Base-by-base conservation (phyloP, 2,113 vertebrate species). In the Pipra filicauda region DNA sequence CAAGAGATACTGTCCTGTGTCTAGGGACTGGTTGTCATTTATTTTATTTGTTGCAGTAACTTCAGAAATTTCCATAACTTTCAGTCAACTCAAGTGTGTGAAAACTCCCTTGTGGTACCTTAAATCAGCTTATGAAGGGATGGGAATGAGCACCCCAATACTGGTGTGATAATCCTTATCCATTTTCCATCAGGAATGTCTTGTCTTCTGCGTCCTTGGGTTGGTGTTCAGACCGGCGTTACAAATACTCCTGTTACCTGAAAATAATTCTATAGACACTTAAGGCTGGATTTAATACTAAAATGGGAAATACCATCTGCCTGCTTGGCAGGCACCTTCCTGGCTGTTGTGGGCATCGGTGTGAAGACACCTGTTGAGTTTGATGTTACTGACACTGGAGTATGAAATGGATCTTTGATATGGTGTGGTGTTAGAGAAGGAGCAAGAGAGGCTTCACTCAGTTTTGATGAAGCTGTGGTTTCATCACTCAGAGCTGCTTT, bases 101-200 rank as follows among this genome's bases (percentile, higher is more conserved):
- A 62, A 31, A 46, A 35, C 22, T 70, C 17, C 41, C 18, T 57
- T 62, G 28, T 65, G n/a, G 20, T 81, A 21, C 33, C 55, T 71
- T 62, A 58, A 62, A 51, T 74, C 33, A 51, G 35, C 52, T 18
- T 31, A 16, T 19, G n/a, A 49, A 52, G n/a, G 35, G 31, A 17
- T 87, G 62, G 73, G 55, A 78, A 33, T 8, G 27, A 69, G 44
- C 48, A 54, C 31, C 43, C 24, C 33, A 28, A 0, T 61, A 31
- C 0, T 39, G 31, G 35, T 2, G 5, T 39, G 64, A 26, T 49
- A 37, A 41, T 43, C 2, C 1, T 39, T 46, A 16, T 51, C 37
- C 8, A 0, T 48, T 76, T 75, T 55, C 41, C 54, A 12, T 64
- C 28, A 55, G 26, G 48, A 59, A 7, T 65, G 21, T 5, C 26